Base-by-base conservation (phyloP, 2,797 vertebrate genomes). In the Sebastolobus alascanus region DNA sequence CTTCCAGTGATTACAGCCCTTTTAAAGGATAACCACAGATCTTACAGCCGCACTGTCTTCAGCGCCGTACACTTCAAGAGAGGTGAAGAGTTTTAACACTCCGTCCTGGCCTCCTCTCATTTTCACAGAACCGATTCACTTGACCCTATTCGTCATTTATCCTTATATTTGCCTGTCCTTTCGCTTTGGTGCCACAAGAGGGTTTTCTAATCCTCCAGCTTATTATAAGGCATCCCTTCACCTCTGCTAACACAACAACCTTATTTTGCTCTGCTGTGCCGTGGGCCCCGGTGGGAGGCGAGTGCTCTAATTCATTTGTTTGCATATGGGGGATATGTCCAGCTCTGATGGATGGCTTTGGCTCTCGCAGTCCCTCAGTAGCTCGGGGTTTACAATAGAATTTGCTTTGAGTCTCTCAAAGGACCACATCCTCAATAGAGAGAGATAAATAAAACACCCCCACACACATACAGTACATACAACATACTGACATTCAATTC, bases 231-330 rank as follows among this genome's bases (percentile, higher is more conserved):
- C 59, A 68, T 90, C 82, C 75, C 68, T 77, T 88, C 84, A 90
- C 82, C 89, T 89, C 67, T 65, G 63, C 79, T 59, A 58, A 79
- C 27, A 31, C 27, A 67, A 60, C 83, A 91, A 52, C 77, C 84
- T 69, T 83, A 6, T 91, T 88, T 88, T 80, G 61, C 79, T 84
- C 61, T 18, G 58, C 63, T 60, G 75, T 76, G 73, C 66, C 2
- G 63, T 20, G 58, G 43, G 82, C 83, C 90, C 43, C 18, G 2
- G 82, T 81, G 83, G 89, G 90, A 85, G 84, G 79, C 54, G 5
- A 86, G 75, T 87, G 86, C 84, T 91, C 87, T 93, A 93, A 95
- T 94, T 94, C 84, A 93, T 94, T 92, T 93, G 87, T 94, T 92
- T 94, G 91, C 92, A 93, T 93, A 92, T 86, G 83, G 92, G 86